phyloP scores from a whole-genome alignment of 2,113 vertebrate species.

The Petrocephalus zakoni region DNA sequence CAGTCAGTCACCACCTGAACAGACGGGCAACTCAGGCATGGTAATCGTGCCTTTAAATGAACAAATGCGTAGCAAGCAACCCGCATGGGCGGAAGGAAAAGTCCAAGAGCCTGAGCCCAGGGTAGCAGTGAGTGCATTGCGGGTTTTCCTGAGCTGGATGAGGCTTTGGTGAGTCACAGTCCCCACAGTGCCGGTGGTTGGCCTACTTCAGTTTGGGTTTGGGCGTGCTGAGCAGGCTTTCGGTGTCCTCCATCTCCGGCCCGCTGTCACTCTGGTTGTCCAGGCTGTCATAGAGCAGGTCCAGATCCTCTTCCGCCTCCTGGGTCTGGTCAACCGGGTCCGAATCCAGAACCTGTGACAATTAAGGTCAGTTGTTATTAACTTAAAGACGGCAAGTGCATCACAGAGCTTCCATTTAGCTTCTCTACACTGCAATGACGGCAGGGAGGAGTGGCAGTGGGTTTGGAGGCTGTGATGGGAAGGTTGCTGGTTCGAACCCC shows the following conservation, averaged over 20 bases:
- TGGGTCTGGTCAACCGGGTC: conserved; percentile 68
- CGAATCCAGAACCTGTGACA: conserved; percentile 64
- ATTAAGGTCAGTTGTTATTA: not conserved
- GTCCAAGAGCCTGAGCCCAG: not conserved
- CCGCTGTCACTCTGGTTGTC: conserved; percentile 72
- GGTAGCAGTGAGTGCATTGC: not conserved
- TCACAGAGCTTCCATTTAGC: not conserved
- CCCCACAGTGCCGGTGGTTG: not conserved
- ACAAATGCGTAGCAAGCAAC: not conserved
- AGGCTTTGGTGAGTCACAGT: not conserved
- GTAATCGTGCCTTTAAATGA: not conserved
- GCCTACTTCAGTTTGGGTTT: conserved; percentile 67
- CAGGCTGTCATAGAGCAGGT: conserved; percentile 66
- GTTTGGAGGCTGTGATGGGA: not conserved
- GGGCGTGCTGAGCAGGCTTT: conserved; percentile 67
- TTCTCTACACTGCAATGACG: not conserved
- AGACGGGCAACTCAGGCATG: not conserved
- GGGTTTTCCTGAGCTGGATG: too few species aligned
- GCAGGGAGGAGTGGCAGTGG: not conserved
- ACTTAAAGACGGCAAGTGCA: not conserved
- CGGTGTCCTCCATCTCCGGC: conserved; percentile 68
- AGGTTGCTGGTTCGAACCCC: not conserved
- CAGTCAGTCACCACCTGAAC: not conserved
- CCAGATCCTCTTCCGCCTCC: conserved; percentile 69
- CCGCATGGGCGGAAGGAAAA: not conserved